Evolutionary conservation across 2,888 invertebrate species (phyloP).

Genomic region (Endotricha flammealis): DNA sequence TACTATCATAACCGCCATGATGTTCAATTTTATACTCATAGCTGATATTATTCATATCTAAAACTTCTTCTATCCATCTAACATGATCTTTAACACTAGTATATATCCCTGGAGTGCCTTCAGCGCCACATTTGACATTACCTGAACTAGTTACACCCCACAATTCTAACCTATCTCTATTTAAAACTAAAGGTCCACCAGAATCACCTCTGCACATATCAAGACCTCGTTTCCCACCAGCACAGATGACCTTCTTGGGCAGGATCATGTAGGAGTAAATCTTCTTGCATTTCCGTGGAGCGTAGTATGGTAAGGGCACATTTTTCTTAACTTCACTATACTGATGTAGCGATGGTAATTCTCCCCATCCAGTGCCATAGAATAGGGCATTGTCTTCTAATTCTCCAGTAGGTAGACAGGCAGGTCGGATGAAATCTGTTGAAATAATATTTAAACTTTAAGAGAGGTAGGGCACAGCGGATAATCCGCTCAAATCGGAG

Average conservation of each 20-base stretch:
- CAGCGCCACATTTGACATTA: slow-evolving; percentile 35
- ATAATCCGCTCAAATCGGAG: too few relatives aligned
- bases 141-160: slow-evolving; percentile 49
- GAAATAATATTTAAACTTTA: too few relatives aligned
- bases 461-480: too few relatives aligned
- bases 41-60: slow-evolving; percentile 10
- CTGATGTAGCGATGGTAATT: slow-evolving; percentile 23
- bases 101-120: slow-evolving; percentile 44
- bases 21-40: not conserved
- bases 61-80: slow-evolving; percentile 35
- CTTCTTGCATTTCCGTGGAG: slow-evolving; percentile 25
- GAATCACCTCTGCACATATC: slow-evolving; percentile 56
- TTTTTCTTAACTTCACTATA: slow-evolving; percentile 43
- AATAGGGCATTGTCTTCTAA: slow-evolving; percentile 24
- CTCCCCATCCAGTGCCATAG: slow-evolving; percentile 45
- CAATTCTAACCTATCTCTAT: slow-evolving; percentile 29
- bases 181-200: slow-evolving; percentile 44
- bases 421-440: slow-evolving; percentile 56
- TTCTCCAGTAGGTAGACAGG: slow-evolving; percentile 38
- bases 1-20: not conserved
- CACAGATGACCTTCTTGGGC: slow-evolving; percentile 40
- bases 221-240: slow-evolving; percentile 39
- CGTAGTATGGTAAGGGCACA: slow-evolving; percentile 37
- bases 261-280: slow-evolving; percentile 26
- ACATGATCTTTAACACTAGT: slow-evolving; percentile 40